Percentiles rank a stretch among this genome's conserved stretches.
These are phyloP conservation scores for Catharus minimus DNA, from an alignment of 2,113 vertebrate species.

Conservation along the genomic window DNA sequence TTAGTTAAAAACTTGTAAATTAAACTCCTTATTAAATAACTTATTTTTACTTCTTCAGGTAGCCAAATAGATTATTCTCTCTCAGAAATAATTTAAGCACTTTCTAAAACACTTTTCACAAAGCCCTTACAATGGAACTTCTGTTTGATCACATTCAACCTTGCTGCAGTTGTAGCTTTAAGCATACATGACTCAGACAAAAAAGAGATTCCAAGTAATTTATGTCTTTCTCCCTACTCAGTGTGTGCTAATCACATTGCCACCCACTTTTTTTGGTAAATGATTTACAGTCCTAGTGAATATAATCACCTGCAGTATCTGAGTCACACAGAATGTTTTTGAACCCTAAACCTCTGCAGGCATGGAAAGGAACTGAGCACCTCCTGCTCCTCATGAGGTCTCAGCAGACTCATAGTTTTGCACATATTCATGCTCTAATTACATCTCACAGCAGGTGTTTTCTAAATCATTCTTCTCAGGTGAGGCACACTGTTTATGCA, in stretches of 20 bases:
- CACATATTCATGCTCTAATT: not conserved
- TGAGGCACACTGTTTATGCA: constrained; percentile 23
- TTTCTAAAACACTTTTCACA: not conserved
- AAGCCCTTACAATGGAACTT: not conserved
- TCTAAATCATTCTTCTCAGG: constrained; percentile 30
- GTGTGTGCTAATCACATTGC: constrained; percentile 35
- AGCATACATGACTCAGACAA: not conserved
- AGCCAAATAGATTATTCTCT: not conserved
- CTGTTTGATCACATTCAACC: not conserved
- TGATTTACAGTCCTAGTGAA: constrained; percentile 11
- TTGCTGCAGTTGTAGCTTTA: not conserved
- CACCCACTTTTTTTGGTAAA: constrained; percentile 27
- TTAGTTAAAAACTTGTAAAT: not conserved
- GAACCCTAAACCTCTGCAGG: not conserved
- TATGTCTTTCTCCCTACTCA: not conserved
- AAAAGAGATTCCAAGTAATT: constrained; percentile 23
- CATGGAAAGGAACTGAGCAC: not conserved
- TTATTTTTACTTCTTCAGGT: not conserved
- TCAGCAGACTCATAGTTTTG: not conserved
- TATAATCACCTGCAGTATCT: constrained; percentile 25
- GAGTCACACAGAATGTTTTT: constrained; percentile 23
- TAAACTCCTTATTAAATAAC: not conserved
- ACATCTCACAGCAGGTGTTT: constrained; percentile 13
- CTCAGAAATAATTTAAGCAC: not conserved
- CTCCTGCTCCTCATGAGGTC: not conserved